Base-by-base conservation (phyloP, 2,797 vertebrate species). In the Syngnathus acus region DNA sequence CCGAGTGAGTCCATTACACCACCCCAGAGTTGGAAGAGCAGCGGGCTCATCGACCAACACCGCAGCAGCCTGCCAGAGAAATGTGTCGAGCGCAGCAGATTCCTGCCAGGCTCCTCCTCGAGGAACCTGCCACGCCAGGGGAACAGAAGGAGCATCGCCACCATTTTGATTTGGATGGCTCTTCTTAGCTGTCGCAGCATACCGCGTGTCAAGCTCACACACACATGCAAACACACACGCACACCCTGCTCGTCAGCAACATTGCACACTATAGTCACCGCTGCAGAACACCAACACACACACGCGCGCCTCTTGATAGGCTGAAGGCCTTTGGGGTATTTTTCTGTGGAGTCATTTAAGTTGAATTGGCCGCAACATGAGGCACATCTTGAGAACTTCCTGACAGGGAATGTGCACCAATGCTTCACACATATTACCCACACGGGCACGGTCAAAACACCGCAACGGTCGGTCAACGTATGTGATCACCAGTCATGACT, bases 131-230 rank as follows among this genome's bases (percentile, higher is more conserved):
- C 87, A 88, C 78, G 69, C 83, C 81, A 64, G 83, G 74, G 82
- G n/a, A 21, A 47, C 42, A 85, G 87, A 88, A 86, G 82, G 84
- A 90, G 86, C 86, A 82, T 83, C 77, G 88, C 90, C 90, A 89
- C 90, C 91, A 92, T 93, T 93, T 92, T 93, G 90, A 92, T 88
- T 86, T 62, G 60, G 60, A 62, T 62, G 60, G 89, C 86, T 90
- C 89, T 82, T 86, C 86, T 86, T 82, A 84, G 85, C 86, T 91
- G 90, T 91, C 90, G 89, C 90, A 90, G 90, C 86, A 89, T 84
- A 80, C 80, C 83, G 84, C 82, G 84, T 88, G 89, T 89, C 88
- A 88, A 86, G 84, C 88, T 83, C 86, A 73, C 88, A 83, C 86
- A 32, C 32, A 32, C 32, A 32, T 32, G 32, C 32, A 54, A n/a